phyloP scores from a whole-genome alignment of 2,113 vertebrate genomes.

The Felis chaus region DNA sequence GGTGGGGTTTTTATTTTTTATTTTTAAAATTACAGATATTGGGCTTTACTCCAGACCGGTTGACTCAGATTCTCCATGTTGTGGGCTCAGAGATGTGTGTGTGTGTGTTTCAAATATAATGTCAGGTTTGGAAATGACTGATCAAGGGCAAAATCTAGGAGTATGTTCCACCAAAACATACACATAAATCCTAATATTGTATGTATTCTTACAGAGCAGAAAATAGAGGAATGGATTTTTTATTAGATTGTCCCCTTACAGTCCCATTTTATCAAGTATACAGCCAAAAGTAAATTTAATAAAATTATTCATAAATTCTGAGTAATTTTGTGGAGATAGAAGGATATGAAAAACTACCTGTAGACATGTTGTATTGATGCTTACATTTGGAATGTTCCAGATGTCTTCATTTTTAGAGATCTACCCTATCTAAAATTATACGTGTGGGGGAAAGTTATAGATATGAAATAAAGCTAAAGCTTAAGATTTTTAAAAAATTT shows the following conservation, averaged over 20 bases:
- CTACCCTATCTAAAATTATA: background rate
- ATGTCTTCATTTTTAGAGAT: background rate
- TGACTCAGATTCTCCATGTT: background rate
- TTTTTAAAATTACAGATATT: background rate
- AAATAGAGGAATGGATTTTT: background rate
- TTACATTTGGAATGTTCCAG: background rate
- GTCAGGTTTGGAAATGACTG: background rate
- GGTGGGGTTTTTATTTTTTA: background rate
- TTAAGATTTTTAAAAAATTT: background rate
- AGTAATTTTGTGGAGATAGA: background rate
- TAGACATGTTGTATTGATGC: background rate
- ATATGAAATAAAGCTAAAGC: background rate
- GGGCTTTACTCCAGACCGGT: background rate
- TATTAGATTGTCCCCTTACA: background rate
- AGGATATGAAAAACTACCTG: background rate
- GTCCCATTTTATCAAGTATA: background rate
- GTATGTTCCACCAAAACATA: background rate
- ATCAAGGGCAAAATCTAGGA: background rate
- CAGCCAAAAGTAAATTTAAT: background rate
- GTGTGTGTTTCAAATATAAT: background rate
- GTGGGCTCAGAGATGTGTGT: background rate
- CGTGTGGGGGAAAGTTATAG: background rate
- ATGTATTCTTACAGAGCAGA: background rate
- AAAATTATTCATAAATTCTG: background rate
- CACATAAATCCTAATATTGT: background rate